Conservation (phyloP, 2,888 invertebrate species). For the Rhaphigaster nebulosa region DNA sequence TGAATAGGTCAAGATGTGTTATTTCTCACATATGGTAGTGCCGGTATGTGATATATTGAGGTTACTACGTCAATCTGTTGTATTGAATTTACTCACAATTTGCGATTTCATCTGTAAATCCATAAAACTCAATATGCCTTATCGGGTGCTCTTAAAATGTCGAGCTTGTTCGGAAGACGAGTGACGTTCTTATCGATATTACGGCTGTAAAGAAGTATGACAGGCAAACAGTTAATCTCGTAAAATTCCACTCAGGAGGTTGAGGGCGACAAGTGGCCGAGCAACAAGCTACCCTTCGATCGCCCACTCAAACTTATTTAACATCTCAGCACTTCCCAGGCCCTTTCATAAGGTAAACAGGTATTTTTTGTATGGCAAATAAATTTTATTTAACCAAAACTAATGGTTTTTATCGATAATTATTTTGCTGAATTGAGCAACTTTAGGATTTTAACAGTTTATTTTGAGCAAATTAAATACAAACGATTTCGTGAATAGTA, state of each 20-base stretch:
- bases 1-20: no score
- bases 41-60: no score
- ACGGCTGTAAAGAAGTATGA: not conserved
- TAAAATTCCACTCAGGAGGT: not conserved
- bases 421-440: no score
- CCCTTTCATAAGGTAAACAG: not conserved
- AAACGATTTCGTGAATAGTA: no score
- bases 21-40: no score
- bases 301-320: not conserved
- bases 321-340: not conserved
- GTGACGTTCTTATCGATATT: not conserved
- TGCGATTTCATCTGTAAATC: not conserved
- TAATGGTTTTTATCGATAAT: no score
- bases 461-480: no score
- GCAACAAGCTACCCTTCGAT: not conserved
- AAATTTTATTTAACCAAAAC: not conserved
- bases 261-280: not conserved
- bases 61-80: no score
- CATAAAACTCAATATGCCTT: not conserved
- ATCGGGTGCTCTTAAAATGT: not conserved
- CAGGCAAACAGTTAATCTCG: not conserved
- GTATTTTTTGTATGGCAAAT: not conserved
- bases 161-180: not conserved
- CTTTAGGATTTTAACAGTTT: no score
- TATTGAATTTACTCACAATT: not conserved